Conservation (phyloP, 1,140 invertebrate species). For the Orius insidiosus region DNA sequence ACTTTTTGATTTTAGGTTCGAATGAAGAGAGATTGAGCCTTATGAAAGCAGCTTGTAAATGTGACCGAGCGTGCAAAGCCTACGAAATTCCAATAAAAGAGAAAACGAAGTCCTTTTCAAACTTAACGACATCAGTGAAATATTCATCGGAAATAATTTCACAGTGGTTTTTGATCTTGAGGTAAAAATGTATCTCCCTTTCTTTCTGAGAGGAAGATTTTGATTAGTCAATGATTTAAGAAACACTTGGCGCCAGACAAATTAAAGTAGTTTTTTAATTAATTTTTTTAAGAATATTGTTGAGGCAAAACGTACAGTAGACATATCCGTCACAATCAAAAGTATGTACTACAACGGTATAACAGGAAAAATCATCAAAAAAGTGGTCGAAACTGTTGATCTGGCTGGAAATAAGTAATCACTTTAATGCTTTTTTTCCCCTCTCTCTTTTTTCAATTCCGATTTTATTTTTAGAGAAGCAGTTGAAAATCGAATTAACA, state of each 20-base stretch:
- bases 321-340: conserved; percentile 37
- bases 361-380: conserved; percentile 39
- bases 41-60: too few species aligned
- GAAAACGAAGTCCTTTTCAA: conserved; percentile 37
- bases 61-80: too few species aligned
- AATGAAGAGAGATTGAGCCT: background rate
- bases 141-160: conserved; percentile 47
- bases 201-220: too few species aligned
- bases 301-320: conserved; percentile 38
- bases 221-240: too few species aligned
- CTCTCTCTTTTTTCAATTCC: background rate
- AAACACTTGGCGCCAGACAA: too few species aligned
- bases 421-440: background rate
- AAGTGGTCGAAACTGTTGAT: conserved; percentile 36
- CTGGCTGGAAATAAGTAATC: conserved; percentile 20
- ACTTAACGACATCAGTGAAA: conserved; percentile 43
- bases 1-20: background rate
- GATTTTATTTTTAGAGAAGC: conserved; percentile 2
- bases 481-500: conserved; percentile 1
- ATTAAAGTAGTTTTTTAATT: too few species aligned
- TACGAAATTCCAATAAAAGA: too few species aligned
- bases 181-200: too few species aligned
- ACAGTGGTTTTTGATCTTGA: conserved; percentile 42
- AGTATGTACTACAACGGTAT: conserved; percentile 53
- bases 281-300: conserved; percentile 36